Conservation (phyloP, 1,140 invertebrate species). For the Campoletis sonorensis region DNA sequence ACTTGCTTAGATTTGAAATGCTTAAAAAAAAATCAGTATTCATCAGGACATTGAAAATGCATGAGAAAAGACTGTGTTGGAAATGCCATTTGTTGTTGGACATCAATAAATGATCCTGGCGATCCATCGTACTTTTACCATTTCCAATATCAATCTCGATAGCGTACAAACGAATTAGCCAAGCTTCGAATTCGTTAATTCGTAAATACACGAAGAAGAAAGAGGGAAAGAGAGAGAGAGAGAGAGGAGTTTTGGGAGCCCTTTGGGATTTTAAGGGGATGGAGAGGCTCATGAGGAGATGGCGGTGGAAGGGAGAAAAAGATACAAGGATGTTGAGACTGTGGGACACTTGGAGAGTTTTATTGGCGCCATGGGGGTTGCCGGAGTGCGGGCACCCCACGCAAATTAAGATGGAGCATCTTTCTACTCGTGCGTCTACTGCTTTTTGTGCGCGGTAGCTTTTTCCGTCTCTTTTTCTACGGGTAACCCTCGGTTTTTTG, state of each 20-base stretch:
- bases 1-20: no score
- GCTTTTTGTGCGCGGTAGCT: slow-evolving; percentile 14
- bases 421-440: not conserved
- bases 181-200: slow-evolving; percentile 39
- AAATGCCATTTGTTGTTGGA: no score
- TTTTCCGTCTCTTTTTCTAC: not conserved
- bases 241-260: slow-evolving; percentile 5
- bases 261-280: not conserved
- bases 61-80: no score
- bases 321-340: slow-evolving; percentile 33
- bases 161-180: slow-evolving; percentile 19
- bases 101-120: not conserved
- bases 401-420: slow-evolving; percentile 74
- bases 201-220: slow-evolving; percentile 3
- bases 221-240: not conserved
- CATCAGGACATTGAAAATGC: no score
- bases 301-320: not conserved
- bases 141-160: slow-evolving; percentile 33
- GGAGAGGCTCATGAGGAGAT: not conserved
- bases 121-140: not conserved
- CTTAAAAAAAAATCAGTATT: no score
- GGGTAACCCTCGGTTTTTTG: slow-evolving; percentile 41
- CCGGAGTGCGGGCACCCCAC: slow-evolving; percentile 46
- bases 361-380: slow-evolving; percentile 71
- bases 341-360: slow-evolving; percentile 58